Base-by-base conservation (phyloP, 2,888 invertebrate species). In the Orthosia gothica region DNA sequence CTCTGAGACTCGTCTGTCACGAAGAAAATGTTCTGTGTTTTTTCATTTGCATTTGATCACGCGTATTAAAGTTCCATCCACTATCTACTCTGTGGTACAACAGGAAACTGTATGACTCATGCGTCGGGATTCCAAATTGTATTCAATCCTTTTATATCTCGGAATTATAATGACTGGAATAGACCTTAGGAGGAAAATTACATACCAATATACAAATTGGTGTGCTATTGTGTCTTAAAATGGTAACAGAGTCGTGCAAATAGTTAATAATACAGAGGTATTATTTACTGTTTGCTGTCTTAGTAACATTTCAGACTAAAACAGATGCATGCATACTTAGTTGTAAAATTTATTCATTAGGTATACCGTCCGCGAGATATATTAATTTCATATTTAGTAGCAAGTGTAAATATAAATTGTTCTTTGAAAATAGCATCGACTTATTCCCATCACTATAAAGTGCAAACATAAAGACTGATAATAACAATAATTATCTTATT, bases 71-170 rank as follows among this genome's bases (percentile, higher is more conserved):
- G 0, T 9, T 40, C 4, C 40, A 40, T 40, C 7, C 40, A 40
- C 16, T 23, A 23, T 13, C 13, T 45, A 57, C 32, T 72, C 72
- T 9, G 71, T 65, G 62, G 20, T 62, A 49, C 13, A 32, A 70
- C 69, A 81, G 85, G 78, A 85, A 83, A 52, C 71, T 18, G 71
- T 65, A 72, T 83, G 83, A 85, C 66, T 85, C 85, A 83, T 67
- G 58, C 59, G 71, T 71, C 65, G 74, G 61, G 77, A 83, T 81
- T 83, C 74, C 81, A 72, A 83, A 83, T 83, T 78, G 65, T 80
- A 55, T 72, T 69, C 72, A 81, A 70, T 75, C 83, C 72, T 83
- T 84, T 73, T 83, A 73, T 67, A 74, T 57, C 71, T 77, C 23
- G 64, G 71, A 74, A 71, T 81, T 55, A 45, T 74, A 74, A 83